These are phyloP conservation scores for Amphipoea oculea DNA, from an alignment of 2,888 invertebrate genomes.

Conservation along the genomic window DNA sequence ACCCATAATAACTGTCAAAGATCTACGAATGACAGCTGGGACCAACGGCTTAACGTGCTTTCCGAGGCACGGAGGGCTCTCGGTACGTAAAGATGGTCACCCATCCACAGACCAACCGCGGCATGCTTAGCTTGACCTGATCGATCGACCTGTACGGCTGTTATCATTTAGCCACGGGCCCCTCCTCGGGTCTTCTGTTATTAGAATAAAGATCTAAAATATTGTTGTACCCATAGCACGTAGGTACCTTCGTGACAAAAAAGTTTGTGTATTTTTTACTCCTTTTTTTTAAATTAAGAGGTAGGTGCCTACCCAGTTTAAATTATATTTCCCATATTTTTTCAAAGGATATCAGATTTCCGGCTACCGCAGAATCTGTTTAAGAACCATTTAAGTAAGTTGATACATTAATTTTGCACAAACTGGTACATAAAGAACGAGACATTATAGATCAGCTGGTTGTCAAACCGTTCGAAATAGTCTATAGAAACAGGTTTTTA, in stretches of 20 bases:
- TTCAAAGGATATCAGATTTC: slow-evolving; percentile 31
- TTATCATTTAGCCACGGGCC: too few species aligned
- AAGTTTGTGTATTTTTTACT: not conserved
- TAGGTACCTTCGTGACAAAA: not conserved
- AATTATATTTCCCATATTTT: not conserved
- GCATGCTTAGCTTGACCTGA: too few species aligned
- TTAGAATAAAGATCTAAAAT: not conserved
- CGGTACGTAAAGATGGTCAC: too few species aligned
- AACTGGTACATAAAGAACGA: slow-evolving; percentile 15
- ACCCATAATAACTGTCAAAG: not conserved
- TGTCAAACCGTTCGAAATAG: slow-evolving; percentile 12
- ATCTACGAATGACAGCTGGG: not conserved
- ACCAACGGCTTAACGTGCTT: too few species aligned
- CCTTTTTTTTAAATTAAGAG: too few species aligned
- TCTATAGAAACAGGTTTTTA: slow-evolving; percentile 20
- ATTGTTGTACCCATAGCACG: not conserved
- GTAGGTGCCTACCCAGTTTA: not conserved
- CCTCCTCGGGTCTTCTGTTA: too few species aligned
- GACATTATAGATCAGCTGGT: slow-evolving; percentile 35
- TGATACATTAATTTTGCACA: slow-evolving; percentile 33
- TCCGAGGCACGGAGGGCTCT: too few species aligned
- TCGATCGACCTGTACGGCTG: too few species aligned
- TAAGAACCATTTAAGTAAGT: slow-evolving; percentile 1
- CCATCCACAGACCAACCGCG: too few species aligned
- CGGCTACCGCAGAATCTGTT: slow-evolving; percentile 38